phyloP scores from a whole-genome alignment of 2,113 vertebrate genomes.

The Coryphaenoides rupestris region DNA sequence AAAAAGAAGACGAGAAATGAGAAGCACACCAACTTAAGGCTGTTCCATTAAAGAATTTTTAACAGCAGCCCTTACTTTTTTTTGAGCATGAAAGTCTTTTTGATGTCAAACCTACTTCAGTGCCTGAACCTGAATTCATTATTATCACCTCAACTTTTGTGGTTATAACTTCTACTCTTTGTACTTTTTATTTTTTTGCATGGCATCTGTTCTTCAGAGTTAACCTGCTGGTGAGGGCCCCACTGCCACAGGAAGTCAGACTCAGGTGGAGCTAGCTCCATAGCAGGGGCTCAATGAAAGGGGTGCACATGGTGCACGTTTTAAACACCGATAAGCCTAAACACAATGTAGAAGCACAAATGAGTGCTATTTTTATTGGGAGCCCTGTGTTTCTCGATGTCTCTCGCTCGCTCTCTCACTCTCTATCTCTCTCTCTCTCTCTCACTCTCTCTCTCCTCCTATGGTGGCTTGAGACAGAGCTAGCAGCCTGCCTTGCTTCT shows the following conservation, averaged over 20 bases:
- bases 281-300: not conserved
- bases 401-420: not conserved
- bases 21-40: too few species aligned
- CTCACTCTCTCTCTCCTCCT: not conserved
- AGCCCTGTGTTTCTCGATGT: slow-evolving; percentile 23
- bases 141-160: not conserved
- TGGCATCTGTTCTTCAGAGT: not conserved
- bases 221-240: slow-evolving; percentile 8
- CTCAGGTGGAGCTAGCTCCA: slow-evolving; percentile 6
- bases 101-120: too few species aligned
- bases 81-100: too few species aligned
- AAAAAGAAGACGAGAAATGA: too few species aligned
- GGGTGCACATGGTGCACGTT: slow-evolving; percentile 27
- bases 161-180: too few species aligned
- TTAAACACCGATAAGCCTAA: slow-evolving; percentile 52
- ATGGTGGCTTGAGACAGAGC: slow-evolving; percentile 30
- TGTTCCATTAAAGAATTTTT: too few species aligned
- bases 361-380: slow-evolving; percentile 53
- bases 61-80: too few species aligned
- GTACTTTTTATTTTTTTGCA: not conserved
- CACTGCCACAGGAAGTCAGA: slow-evolving; percentile 23
- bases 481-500: slow-evolving; percentile 51
- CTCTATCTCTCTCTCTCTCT: too few species aligned
- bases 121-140: not conserved
- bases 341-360: slow-evolving; percentile 56